Percentiles rank a stretch among this genome's conserved stretches.
phyloP scores from a whole-genome alignment of 2,113 vertebrate genomes.

The Chloropsis hardwickii region DNA sequence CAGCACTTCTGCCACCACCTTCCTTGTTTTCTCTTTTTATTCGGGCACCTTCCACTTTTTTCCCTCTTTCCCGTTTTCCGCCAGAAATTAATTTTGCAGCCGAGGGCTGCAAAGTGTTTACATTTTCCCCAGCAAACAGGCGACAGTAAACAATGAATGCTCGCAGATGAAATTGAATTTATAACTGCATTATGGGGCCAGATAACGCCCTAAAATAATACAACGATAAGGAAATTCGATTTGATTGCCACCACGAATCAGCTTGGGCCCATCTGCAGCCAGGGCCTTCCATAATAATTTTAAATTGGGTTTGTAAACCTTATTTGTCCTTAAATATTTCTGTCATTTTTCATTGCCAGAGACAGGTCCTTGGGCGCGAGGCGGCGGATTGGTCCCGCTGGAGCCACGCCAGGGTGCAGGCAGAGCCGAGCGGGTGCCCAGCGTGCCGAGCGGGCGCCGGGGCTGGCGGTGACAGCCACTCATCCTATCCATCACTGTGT shows the following conservation, averaged over 20 bases:
- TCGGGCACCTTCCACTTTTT: background rate
- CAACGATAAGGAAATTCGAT: constrained; percentile 98
- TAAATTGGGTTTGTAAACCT: constrained; percentile 83
- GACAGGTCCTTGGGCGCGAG: constrained; percentile 74
- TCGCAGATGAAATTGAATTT: constrained; percentile 89
- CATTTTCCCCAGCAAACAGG: constrained; percentile 88
- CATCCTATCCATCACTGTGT: constrained; percentile 96
- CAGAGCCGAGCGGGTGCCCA: background rate
- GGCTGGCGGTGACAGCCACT: constrained; percentile 86
- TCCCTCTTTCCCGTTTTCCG: constrained; percentile 58
- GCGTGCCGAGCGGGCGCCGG: constrained; percentile 47
- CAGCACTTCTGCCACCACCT: background rate
- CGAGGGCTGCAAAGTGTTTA: constrained; percentile 85
- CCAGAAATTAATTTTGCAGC: constrained; percentile 91
- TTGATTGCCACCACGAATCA: constrained; percentile 86
- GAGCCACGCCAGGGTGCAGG: background rate
- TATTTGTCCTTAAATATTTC: constrained; percentile 86
- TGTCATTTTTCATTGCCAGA: constrained; percentile 82
- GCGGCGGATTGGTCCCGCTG: constrained; percentile 1
- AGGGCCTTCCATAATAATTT: constrained; percentile 76
- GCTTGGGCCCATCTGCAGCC: constrained; percentile 81
- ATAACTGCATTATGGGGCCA: constrained; percentile 93
- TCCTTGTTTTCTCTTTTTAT: background rate
- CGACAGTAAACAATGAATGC: constrained; percentile 96
- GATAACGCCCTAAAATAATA: constrained; percentile 99